Evolutionary conservation across 2,797 vertebrate species (phyloP), one percentile per base, ranked within the genome.

Genomic region (Adrianichthys oophorus): DNA sequence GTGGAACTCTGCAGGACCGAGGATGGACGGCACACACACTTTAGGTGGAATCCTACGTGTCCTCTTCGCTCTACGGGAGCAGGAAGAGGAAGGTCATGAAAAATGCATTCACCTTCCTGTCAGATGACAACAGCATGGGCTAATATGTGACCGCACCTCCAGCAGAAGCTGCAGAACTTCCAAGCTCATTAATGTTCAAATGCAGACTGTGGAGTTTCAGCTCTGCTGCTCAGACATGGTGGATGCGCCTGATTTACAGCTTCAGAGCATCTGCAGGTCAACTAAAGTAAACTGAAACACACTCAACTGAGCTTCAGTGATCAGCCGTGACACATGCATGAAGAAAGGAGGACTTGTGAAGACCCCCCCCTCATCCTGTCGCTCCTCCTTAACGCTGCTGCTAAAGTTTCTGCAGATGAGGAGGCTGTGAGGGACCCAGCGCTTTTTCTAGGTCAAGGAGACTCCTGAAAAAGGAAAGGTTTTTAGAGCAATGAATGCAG

Each of bases 361-460:
- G 41, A 47, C 56, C 32, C 62, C 45, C 15, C 41, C 42, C 43
- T 73, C 55, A 73, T 56, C 64, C 67, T 55, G 72, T 59, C 47
- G 55, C 67, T 76, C 66, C 41, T 60, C 70, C 76, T 68, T 26
- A 61, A 56, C 90, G 72, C 60, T 0, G 56, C 70, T 72, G 70
- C 68, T 70, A 16, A 72, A 68, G 68, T 86, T 88, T 80, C 79
- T 45, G 53, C 19, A 52, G 68, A 77, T 78, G 79, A 83, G 57
- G 74, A 85, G 81, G 79, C 49, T 56, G 66, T 56, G 57, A 65
- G 41, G 58, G 18, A 21, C 62, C 43, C 43, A 40, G 18, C 26
- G 37, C 69, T 51, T 72, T 87, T 91, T 92, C 85, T 92, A 80
- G 91, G 90, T 92, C 90, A 91, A 92, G 90, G 90, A 91, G 86